Base-by-base conservation (phyloP, 1,140 invertebrate genomes). In the Drosophila repletoides region DNA sequence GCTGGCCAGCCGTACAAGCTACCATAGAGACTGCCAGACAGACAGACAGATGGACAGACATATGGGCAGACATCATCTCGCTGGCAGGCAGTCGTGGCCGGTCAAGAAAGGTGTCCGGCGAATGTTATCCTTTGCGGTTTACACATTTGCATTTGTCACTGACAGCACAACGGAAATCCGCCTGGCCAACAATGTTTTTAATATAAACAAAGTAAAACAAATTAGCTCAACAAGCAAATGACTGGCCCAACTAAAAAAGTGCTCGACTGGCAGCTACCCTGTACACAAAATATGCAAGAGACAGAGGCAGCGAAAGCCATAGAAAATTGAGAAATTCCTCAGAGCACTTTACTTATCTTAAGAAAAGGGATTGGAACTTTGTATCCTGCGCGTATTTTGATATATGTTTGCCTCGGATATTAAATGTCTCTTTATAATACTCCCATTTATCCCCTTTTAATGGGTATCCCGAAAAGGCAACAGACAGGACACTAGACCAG, bases 141-240 rank as follows among this genome's bases (percentile, higher is more conserved):
- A 72, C 80, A 84, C 80, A 86, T 80, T 66, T 63, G 59, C 71
- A 66, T 70, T 75, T 56, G 29, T 45, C 26, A 49, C 46, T 45
- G 51, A 55, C 34, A 45, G 29, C 52, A 46, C 46, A 58, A 31
- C 51, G 55, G 36, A 72, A 52, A 59, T 56, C 31, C 34, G 64
- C 41, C 28, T 49, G 66, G 26, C 75, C 45, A 86, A 75, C 79
- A 84, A 65, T 86, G 81, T 87, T 86, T 86, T 80, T 87, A 86
- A 76, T 86, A 86, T 86, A 86, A 86, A 87, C 80, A 86, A 87
- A 86, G 80, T 86, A 81, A 87, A 86, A 86, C 81, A 86, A 86
- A 86, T 86, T 86, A 86, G 76, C 80, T 19, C 40, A 66, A 60
- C 53, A 61, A 51, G 61, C 40, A 60, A 71, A 72, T 53, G 48